Evolutionary conservation across 2,113 vertebrate genomes (phyloP), one percentile per base, ranked within the genome.

Genomic region (Zootoca vivipara): DNA sequence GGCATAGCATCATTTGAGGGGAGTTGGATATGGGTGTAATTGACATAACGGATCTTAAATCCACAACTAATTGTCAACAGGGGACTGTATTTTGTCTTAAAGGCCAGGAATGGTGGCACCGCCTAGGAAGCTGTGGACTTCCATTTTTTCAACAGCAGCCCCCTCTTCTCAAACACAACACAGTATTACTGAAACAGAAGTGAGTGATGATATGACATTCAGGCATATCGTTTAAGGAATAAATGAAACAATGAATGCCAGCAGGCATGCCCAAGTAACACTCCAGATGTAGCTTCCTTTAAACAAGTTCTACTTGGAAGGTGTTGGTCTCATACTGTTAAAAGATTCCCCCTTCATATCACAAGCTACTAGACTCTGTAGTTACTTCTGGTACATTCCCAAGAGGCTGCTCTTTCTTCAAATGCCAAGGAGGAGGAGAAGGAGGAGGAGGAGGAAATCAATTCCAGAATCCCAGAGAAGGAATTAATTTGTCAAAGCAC

Each of bases 401-500:
- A 83, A 72, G n/a, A 82, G 83, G 85, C 30, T 22, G 62, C 89
- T 85, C 78, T 91, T 91, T 80, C 30, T 89, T 89, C 62, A 58
- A 9, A 58, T 70, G 9, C 38, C 0, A 0, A 69, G 30, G 89
- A 46, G 46, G 46, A 46, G 46, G 42, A 46, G 42, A 8, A 46
- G 42, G 42, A 42, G 16, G 16, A 58, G 56, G 18, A 75, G 33
- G 64, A 1, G 0, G 74, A 93, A 92, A 92, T 86, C 62, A 88
- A 83, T 91, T 91, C 42, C 62, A 73, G 38, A 82, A 38, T 2
- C 33, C 8, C n/a, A 82, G 73, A 86, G 0, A 87, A 38, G 74
- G 65, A 91, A 89, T 85, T 85, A 87, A 87, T 89, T 93, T 83
- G 33, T 90, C 46, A 46, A 52, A 69, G 1, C 85, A 6, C 87